Evolutionary conservation across 2,113 vertebrate species (phyloP).

Genomic region (Oryzias javanicus): DNA sequence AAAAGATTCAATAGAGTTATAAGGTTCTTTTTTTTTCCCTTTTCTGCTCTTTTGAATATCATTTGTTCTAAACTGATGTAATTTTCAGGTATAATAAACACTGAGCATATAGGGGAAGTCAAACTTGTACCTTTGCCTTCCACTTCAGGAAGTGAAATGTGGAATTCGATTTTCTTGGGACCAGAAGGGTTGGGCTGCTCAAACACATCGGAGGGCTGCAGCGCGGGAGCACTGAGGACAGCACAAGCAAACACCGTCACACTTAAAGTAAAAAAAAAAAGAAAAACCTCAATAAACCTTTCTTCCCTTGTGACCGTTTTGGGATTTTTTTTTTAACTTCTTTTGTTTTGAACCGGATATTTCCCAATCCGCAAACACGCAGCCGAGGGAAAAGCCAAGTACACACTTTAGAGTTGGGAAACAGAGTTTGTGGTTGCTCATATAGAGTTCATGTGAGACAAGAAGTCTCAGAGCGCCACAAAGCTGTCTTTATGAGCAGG

Average conservation of each 20-base stretch:
- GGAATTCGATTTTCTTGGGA: conserved; percentile 91
- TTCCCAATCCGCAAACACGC: conserved; percentile 33
- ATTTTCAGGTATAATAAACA: no score
- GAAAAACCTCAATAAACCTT: conserved; percentile 30
- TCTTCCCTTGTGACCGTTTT: conserved; percentile 13
- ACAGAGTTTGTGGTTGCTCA: conserved; percentile 29
- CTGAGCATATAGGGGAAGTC: conserved; percentile 7
- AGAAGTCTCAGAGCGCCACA: conserved; percentile 11
- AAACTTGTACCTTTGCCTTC: conserved; percentile 56
- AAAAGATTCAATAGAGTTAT: no score
- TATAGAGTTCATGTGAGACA: conserved; percentile 35
- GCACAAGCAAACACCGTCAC: conserved; percentile 49
- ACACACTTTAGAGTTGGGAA: conserved; percentile 44
- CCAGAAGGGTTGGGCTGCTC: conserved; percentile 85
- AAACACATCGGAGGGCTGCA: conserved; percentile 93
- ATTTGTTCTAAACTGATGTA: no score
- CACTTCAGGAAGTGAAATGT: conserved; percentile 83
- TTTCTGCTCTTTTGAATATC: no score
- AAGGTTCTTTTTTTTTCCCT: no score
- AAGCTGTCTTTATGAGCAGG: conserved; percentile 43
- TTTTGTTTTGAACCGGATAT: conserved; percentile 36
- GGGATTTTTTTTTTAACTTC: conserved; percentile 12
- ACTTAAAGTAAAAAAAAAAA: conserved; percentile 6
- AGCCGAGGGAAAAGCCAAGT: conserved; percentile 23
- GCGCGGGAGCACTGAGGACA: conserved; percentile 75